Evolutionary conservation across 2,113 vertebrate genomes (phyloP), one percentile per base, ranked within the genome.

Genomic region (Anseranas semipalmata): DNA sequence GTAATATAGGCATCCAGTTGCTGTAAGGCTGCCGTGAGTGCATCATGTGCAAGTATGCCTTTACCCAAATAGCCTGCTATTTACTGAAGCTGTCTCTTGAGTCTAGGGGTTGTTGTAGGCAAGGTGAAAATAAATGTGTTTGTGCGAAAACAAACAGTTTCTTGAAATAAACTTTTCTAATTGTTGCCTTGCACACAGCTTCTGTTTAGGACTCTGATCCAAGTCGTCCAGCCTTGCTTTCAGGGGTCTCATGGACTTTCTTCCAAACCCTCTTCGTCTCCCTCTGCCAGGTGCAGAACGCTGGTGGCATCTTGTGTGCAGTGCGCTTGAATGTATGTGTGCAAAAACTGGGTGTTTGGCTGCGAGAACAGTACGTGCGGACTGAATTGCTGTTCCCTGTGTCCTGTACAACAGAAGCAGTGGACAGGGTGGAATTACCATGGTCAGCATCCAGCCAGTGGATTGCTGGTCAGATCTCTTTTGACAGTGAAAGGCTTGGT

Each of bases 311-410:
- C 45, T 67, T 18, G 14, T 25, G 27, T 81, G 79, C 43, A 18
- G 46, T 21, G 35, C 24, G 1, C 46, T 53, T 55, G 58, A 30
- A 13, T 30, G 6, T 9, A 18, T 41, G 73, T 39, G 7, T 18
- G 41, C 80, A 41, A 2, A 37, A 83, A 32, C 71, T 2, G 12
- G 12, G 4, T 7, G 20, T 56, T 59, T 33, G 67, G 1, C 20
- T 21, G 50, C 14, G n/a, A 56, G 85, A 22, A 21, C 52, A 18
- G 66, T 6, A 8, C 20, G 59, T 59, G 75, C 28, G 50, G 9
- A 2, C 6, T 35, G 3, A 15, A 63, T n/a, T 33, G 33, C 43
- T 1, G 0, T 55, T 37, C 56, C 50, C 27, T 21, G 7, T 10
- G 22, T 43, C 55, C n/a, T 16, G 33, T 25, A 1, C 9, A 70